phyloP scores from a whole-genome alignment of 1,140 invertebrate species.

The Pantala flavescens region DNA sequence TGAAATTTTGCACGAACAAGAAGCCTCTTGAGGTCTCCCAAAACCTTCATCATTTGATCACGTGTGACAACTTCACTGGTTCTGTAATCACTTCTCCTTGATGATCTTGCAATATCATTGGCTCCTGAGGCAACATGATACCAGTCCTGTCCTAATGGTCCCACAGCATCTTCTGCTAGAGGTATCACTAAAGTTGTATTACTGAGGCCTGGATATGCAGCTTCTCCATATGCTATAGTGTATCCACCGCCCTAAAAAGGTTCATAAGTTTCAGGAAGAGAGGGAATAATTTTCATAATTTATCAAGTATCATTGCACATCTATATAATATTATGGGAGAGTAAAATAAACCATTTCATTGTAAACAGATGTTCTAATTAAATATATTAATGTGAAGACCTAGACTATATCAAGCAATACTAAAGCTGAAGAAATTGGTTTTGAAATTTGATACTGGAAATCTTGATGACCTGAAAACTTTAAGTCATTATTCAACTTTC shows the following conservation, averaged over 20 bases:
- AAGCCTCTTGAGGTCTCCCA: slow-evolving; percentile 68
- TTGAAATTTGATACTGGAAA: too few species aligned
- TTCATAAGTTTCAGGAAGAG: slow-evolving; percentile 14
- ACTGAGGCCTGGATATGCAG: slow-evolving; percentile 44
- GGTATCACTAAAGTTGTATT: slow-evolving; percentile 47
- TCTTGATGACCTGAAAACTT: too few species aligned
- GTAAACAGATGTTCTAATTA: too few species aligned
- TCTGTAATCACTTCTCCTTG: slow-evolving; percentile 27
- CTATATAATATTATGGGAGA: too few species aligned
- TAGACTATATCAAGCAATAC: too few species aligned
- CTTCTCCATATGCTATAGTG: slow-evolving; percentile 57
- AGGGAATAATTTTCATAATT: too few species aligned
- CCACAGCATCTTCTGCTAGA: slow-evolving; percentile 46
- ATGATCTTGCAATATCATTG: slow-evolving; percentile 44
- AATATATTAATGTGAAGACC: too few species aligned
- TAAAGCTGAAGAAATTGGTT: too few species aligned
- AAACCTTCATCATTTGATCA: slow-evolving; percentile 68
- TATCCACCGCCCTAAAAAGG: slow-evolving; percentile 37
- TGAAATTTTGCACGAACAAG: slow-evolving; percentile 86
- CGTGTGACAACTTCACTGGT: slow-evolving; percentile 45
- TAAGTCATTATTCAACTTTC: too few species aligned
- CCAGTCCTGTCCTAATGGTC: slow-evolving; percentile 40
- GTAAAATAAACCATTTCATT: too few species aligned
- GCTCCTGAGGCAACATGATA: slow-evolving; percentile 54
- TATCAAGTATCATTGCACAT: too few species aligned